Evolutionary conservation across 2,888 invertebrate genomes (phyloP).

Genomic region (Dryobotodes eremita): DNA sequence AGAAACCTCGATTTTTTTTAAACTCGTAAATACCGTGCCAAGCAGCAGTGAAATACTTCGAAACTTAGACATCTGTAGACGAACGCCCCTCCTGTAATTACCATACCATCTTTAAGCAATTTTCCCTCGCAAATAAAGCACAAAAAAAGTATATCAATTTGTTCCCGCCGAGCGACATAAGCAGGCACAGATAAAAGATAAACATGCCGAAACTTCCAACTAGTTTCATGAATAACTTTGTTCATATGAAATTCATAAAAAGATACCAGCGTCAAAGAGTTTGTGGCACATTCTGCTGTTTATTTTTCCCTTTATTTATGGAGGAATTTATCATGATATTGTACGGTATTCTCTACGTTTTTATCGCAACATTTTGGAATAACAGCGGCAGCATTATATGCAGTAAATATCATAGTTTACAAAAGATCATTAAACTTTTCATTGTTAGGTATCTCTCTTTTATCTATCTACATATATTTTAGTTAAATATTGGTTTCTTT

Average conservation of each 20-base stretch:
- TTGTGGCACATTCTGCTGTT: conserved; percentile 34
- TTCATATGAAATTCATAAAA: conserved; percentile 64
- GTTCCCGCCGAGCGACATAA: background rate
- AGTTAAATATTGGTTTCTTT: too few species aligned
- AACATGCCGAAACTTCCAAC: conserved; percentile 40
- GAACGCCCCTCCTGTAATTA: background rate
- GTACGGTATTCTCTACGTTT: background rate
- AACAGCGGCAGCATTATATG: background rate
- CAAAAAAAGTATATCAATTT: conserved; percentile 20
- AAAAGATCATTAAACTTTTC: background rate
- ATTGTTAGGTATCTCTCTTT: too few species aligned
- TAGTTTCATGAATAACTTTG: conserved; percentile 53
- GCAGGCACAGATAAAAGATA: conserved; percentile 40
- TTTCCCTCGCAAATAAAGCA: background rate
- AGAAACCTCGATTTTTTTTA: too few species aligned
- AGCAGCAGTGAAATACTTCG: too few species aligned
- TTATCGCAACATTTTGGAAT: too few species aligned
- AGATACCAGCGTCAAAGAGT: conserved; percentile 52
- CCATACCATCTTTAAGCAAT: background rate
- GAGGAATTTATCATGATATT: conserved; percentile 30
- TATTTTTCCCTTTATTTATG: conserved; percentile 35
- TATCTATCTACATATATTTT: too few species aligned
- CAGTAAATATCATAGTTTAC: too few species aligned
- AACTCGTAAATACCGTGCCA: too few species aligned
- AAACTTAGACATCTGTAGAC: too few species aligned